A percentile compares a stretch with the other conserved stretches of the same genome.
phyloP scores from a whole-genome alignment of 2,797 vertebrate species.

The Rhabdomys pumilio region DNA sequence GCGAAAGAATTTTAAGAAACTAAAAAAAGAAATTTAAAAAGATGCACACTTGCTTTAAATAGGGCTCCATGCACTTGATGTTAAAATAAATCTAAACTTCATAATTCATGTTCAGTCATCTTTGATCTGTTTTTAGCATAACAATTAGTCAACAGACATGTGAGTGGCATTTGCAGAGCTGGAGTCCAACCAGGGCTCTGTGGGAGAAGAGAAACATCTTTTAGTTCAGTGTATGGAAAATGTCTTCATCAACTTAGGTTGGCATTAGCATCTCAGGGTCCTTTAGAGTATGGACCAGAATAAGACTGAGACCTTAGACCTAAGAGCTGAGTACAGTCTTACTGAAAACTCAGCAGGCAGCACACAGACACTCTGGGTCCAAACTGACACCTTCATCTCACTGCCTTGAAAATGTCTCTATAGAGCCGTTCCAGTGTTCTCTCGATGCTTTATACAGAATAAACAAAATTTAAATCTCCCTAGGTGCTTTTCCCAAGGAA shows the following conservation, averaged over 20 bases:
- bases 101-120: constrained; percentile 54
- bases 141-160: not conserved
- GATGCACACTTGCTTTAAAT: constrained; percentile 54
- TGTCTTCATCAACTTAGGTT: not conserved
- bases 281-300: constrained; percentile 35
- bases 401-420: not conserved
- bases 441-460: not conserved
- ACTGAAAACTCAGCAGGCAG: not conserved
- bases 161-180: not conserved
- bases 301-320: not conserved
- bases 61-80: constrained; percentile 26
- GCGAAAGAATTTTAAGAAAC: constrained; percentile 49
- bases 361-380: not conserved
- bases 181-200: not conserved
- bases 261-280: constrained; percentile 5
- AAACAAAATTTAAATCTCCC: not conserved
- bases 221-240: constrained; percentile 29
- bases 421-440: not conserved
- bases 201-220: not conserved
- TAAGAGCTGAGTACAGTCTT: not conserved
- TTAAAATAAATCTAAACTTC: constrained; percentile 46
- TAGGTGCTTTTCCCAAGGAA: constrained; percentile 64
- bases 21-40: constrained; percentile 41
- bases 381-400: constrained; percentile 2
- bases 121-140: constrained; percentile 56